A percentile compares a stretch with the other conserved stretches of the same genome.
Conservation (phyloP, 1,140 invertebrate genomes). For the Saccostrea glomerata region DNA sequence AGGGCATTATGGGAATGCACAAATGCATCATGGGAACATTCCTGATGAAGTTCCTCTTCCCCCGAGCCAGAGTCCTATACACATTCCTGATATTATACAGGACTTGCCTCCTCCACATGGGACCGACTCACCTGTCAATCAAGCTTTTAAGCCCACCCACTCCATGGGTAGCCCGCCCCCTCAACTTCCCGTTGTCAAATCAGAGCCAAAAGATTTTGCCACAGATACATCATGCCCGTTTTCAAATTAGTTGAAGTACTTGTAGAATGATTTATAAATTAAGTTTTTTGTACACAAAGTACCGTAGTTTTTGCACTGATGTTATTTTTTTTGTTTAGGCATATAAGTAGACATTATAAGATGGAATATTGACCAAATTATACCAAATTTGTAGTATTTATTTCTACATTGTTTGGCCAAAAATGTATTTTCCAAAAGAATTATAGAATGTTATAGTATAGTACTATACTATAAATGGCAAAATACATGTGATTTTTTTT, state of each 20-base stretch:
- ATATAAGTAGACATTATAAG: too few species aligned
- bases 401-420: neutral
- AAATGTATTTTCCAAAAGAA: neutral
- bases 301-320: neutral
- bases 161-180: constrained; percentile 1
- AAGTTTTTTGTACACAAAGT: neutral
- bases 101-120: constrained; percentile 18
- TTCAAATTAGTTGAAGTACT: neutral
- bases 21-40: constrained; percentile 20
- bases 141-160: neutral
- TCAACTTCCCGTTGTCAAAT: constrained; percentile 8
- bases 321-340: neutral
- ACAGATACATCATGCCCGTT: constrained; percentile 31
- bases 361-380: too few species aligned
- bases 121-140: neutral
- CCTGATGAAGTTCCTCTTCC: neutral
- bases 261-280: neutral
- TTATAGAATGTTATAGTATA: too few species aligned
- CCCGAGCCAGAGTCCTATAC: constrained; percentile 32
- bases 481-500: too few species aligned
- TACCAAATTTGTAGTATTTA: too few species aligned
- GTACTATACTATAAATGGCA: too few species aligned
- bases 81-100: constrained; percentile 28
- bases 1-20: constrained; percentile 34
- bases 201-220: constrained; percentile 29